A percentile compares a stretch with the other conserved stretches of the same genome.
Conservation (phyloP, 1,140 invertebrate genomes). For the Plutomurus gul region DNA sequence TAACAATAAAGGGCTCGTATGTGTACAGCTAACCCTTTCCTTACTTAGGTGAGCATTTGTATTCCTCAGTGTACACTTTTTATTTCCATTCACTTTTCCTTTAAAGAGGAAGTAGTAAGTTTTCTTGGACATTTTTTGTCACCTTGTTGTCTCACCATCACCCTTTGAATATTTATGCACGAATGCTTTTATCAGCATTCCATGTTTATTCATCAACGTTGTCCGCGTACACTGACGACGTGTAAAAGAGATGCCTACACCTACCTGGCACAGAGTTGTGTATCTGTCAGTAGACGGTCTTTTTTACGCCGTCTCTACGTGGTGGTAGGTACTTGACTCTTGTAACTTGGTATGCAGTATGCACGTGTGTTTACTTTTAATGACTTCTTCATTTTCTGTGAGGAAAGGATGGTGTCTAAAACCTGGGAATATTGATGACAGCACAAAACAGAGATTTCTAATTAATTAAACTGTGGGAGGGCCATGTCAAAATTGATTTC, state of each 20-base stretch:
- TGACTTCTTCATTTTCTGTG: not conserved
- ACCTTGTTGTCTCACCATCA: slow-evolving; percentile 3
- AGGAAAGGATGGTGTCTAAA: not conserved
- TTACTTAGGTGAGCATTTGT: too few relatives aligned
- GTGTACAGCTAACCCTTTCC: too few relatives aligned
- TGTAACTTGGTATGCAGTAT: not conserved
- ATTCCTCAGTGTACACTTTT: too few relatives aligned
- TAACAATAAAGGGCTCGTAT: too few relatives aligned
- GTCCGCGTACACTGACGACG: not conserved
- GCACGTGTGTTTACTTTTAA: not conserved
- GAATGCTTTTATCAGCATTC: slow-evolving; percentile 5
- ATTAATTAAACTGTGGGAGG: not conserved
- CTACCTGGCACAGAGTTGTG: too few relatives aligned
- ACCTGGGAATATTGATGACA: not conserved
- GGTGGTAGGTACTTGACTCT: not conserved
- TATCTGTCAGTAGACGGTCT: too few relatives aligned
- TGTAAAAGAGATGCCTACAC: too few relatives aligned
- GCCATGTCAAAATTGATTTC: not conserved
- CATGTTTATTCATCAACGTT: slow-evolving; percentile 25
- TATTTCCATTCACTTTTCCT: not conserved
- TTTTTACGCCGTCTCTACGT: too few relatives aligned
- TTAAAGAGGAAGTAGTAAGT: not conserved
- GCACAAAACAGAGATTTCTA: not conserved
- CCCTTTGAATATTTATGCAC: slow-evolving; percentile 14
- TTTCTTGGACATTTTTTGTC: not conserved